These are phyloP conservation scores for Mustela nigripes DNA, from an alignment of 2,113 vertebrate species.

Conservation along the genomic window DNA sequence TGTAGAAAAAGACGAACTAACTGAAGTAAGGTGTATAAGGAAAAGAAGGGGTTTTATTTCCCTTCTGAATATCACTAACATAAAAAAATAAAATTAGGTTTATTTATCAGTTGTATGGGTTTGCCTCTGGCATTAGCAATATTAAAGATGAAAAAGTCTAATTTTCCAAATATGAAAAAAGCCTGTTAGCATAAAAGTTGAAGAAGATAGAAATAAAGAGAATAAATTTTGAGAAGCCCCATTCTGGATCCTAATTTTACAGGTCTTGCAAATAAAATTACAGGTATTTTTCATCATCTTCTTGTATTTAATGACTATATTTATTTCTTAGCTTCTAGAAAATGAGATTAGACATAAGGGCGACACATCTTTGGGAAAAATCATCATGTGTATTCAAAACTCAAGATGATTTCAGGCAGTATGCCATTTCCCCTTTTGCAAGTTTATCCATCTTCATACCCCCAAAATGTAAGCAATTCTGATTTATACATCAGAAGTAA, in stretches of 20 bases:
- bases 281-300: slow-evolving; percentile 9
- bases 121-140: neutral
- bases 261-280: slow-evolving; percentile 29
- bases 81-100: slow-evolving; percentile 37
- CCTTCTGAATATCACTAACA: slow-evolving; percentile 5
- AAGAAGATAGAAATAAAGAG: neutral
- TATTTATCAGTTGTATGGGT: neutral
- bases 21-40: neutral
- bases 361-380: neutral
- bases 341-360: neutral
- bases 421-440: neutral
- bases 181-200: neutral
- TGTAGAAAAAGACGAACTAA: neutral
- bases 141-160: neutral
- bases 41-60: slow-evolving; percentile 44
- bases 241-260: slow-evolving; percentile 31
- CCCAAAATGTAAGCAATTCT: neutral
- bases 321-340: slow-evolving; percentile 20
- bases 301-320: neutral
- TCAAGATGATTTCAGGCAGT: neutral
- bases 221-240: neutral
- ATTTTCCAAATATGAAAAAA: slow-evolving; percentile 5
- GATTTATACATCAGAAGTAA: neutral
- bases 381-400: neutral
- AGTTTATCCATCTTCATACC: neutral